Evolutionary conservation across 2,888 invertebrate species (phyloP).

Genomic region (Cordilura impudica): DNA sequence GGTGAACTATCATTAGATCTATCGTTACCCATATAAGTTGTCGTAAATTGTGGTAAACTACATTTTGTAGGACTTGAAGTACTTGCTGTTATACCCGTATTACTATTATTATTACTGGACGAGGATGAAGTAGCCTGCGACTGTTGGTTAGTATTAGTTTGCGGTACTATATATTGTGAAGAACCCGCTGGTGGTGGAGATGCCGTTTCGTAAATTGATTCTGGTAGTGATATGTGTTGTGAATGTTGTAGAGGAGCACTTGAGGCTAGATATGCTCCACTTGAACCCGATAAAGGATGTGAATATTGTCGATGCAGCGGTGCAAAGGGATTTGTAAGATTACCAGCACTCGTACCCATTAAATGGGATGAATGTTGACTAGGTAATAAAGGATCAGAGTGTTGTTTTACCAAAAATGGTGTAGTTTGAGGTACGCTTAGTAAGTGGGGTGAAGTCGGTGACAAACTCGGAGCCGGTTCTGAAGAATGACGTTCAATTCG

Average conservation of each 20-base stretch:
- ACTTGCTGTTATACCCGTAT: constrained; percentile 35
- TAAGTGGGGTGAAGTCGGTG: constrained; percentile 80
- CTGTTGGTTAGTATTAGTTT: constrained; percentile 50
- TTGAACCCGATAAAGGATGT: constrained; percentile 76
- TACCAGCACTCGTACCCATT: constrained; percentile 69
- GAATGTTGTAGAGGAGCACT: constrained; percentile 71
- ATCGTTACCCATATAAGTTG: constrained; percentile 68
- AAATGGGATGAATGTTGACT: constrained; percentile 79
- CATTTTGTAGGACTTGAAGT: constrained; percentile 63
- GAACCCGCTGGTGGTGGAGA: constrained; percentile 75
- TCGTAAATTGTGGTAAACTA: constrained; percentile 70
- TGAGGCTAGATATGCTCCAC: constrained; percentile 52
- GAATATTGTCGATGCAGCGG: constrained; percentile 80
- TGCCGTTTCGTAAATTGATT: constrained; percentile 74
- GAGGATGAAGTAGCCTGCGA: constrained; percentile 30
- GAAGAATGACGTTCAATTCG: constrained; percentile 81
- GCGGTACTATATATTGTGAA: constrained; percentile 73
- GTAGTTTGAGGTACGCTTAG: constrained; percentile 80
- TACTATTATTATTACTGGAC: constrained; percentile 8
- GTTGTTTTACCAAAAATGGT: constrained; percentile 82
- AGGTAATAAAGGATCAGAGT: constrained; percentile 83
- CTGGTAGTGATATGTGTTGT: constrained; percentile 76
- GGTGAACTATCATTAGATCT: constrained; percentile 67
- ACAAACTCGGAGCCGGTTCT: constrained; percentile 80
- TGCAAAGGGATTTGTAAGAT: constrained; percentile 69